Evolutionary conservation across 2,797 vertebrate species (phyloP), one percentile per base, ranked within the genome.

Genomic region (Lepilemur septentrionalis): DNA sequence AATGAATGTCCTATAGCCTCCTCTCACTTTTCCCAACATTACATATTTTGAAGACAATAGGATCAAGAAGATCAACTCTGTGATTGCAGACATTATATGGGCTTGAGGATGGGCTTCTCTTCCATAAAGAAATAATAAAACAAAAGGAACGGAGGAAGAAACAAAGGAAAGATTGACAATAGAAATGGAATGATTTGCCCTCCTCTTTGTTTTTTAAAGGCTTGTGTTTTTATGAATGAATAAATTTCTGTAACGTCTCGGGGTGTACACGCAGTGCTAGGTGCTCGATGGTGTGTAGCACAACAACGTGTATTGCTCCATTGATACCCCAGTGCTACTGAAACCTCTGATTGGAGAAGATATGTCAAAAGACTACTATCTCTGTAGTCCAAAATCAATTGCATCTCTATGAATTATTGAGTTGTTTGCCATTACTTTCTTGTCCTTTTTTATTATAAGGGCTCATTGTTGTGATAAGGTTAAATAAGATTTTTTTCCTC

Each of bases 361-460:
- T 97, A 94, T 96, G 97, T 96, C 96, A 89, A 98, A 98, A 98
- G 96, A 94, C 97, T 96, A 85, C 93, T 96, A 52, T 98, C 98
- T 97, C 97, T 97, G 96, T 97, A 97, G 98, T 96, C 93, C 96
- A 91, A 98, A 98, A 98, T 98, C 98, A 98, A 96, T 99, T 97
- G 97, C 97, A 76, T 92, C 98, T 98, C 98, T 98, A 99, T 99
- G 99, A 99, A 99, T 99, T 99, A 99, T 99, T 99, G 99, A 99
- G 98, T 99, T 99, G 99, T 99, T 99, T 99, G 99, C 98, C 98
- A 98, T 99, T 98, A 98, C 98, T 99, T 99, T 98, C 85, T 97
- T 97, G 50, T 70, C 69, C 78, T 78, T 84, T 96, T 94, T 93
- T 82, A 92, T 94, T 90, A 91, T 97, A 92, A 70, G 11, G 67